A percentile compares a stretch with the other conserved stretches of the same genome.
Conservation (phyloP, 1,140 invertebrate species). For the Saccostrea cuccullata region DNA sequence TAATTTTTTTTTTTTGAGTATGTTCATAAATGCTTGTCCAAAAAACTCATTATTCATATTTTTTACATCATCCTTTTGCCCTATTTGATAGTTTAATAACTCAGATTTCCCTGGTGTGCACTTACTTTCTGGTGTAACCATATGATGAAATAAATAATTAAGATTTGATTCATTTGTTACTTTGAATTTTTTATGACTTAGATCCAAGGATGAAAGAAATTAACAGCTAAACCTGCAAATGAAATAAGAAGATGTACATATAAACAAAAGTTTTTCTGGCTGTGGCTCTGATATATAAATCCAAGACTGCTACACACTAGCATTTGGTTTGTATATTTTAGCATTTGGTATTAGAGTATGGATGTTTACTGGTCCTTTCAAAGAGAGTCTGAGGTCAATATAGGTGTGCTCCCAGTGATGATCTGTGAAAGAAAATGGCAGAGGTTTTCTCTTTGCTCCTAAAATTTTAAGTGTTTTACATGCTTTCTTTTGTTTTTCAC, state of each 20-base stretch:
- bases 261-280: neutral
- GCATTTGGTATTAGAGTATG: constrained; percentile 64
- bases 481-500: constrained; percentile 64
- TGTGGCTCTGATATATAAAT: neutral
- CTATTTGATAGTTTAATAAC: neutral
- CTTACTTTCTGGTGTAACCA: constrained; percentile 9
- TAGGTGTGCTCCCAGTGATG: constrained; percentile 77
- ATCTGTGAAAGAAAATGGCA: constrained; percentile 67
- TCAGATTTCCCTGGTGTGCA: constrained; percentile 6
- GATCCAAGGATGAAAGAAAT: neutral
- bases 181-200: neutral
- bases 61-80: constrained; percentile 1
- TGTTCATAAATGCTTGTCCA: neutral
- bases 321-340: constrained; percentile 58
- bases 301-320: neutral
- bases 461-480: constrained; percentile 70
- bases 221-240: neutral
- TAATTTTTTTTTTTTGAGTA: neutral
- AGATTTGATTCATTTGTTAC: neutral
- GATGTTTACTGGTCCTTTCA: constrained; percentile 66
- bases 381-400: constrained; percentile 63
- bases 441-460: constrained; percentile 62
- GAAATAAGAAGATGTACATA: neutral
- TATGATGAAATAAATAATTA: constrained; percentile 17
- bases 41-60: neutral